These are phyloP conservation scores for Uloborus diversus DNA, from an alignment of 1,140 invertebrate species.

Conservation along the genomic window DNA sequence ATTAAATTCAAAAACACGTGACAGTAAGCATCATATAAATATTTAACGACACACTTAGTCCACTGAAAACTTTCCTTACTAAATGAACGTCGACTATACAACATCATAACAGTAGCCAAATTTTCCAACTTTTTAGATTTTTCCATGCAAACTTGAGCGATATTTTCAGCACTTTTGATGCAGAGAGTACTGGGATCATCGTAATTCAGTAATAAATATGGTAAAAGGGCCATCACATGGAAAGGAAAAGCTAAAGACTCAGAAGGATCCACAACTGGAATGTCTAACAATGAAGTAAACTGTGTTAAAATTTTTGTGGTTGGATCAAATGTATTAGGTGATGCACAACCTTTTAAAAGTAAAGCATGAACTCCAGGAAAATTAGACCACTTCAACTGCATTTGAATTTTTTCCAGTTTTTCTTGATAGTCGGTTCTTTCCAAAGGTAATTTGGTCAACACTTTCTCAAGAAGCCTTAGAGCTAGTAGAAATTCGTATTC, in stretches of 20 bases:
- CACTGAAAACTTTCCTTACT: conserved; percentile 99
- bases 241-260: conserved; percentile 86
- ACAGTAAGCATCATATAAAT: conserved; percentile 95
- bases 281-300: conserved; percentile 85
- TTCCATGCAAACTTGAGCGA: conserved; percentile 89
- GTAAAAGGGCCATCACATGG: conserved; percentile 95
- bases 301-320: conserved; percentile 79
- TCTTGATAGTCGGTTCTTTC: conserved; percentile 92
- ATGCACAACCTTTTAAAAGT: conserved; percentile 81
- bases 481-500: conserved; percentile 97
- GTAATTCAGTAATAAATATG: conserved; percentile 94
- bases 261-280: conserved; percentile 91
- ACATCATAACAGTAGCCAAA: conserved; percentile 96
- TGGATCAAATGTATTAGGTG: conserved; percentile 69
- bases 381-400: conserved; percentile 85
- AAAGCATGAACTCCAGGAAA: conserved; percentile 93
- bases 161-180: conserved; percentile 88
- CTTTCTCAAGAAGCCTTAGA: conserved; percentile 76
- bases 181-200: conserved; percentile 95
- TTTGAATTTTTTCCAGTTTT: conserved; percentile 79
- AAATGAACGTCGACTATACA: conserved; percentile 95
- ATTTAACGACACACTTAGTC: conserved; percentile 99
- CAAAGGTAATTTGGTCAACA: conserved; percentile 84
- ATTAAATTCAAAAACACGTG: conserved; percentile 90
- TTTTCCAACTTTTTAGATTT: conserved; percentile 93